Conservation (phyloP, 2,113 vertebrate species). For the Sphyrna mokarran region DNA sequence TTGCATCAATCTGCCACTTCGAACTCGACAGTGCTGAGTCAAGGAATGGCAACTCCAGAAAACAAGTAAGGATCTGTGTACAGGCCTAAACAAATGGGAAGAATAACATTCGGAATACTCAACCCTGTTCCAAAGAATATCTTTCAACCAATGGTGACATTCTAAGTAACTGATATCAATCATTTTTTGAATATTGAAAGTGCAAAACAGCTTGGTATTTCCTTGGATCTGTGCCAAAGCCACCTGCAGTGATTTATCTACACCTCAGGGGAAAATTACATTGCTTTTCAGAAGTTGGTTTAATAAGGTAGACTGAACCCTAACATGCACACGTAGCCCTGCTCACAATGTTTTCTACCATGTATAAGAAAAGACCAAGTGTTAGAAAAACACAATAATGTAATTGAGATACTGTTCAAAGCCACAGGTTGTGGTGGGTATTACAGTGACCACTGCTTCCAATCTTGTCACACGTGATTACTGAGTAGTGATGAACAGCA, state of each 20-base stretch:
- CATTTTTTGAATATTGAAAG: background rate
- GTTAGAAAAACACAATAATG: background rate
- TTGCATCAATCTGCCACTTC: too few species aligned
- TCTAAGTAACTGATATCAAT: background rate
- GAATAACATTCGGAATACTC: background rate
- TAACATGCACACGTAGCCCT: background rate
- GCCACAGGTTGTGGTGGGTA: background rate
- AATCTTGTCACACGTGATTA: background rate
- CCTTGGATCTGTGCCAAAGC: background rate
- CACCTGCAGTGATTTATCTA: background rate
- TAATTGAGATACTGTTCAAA: background rate
- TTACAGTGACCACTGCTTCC: background rate
- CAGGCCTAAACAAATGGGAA: too few species aligned
- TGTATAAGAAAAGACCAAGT: background rate
- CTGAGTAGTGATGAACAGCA: background rate
- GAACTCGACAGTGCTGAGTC: too few species aligned
- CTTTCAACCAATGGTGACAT: background rate
- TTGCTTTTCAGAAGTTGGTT: background rate
- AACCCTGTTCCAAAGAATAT: background rate
- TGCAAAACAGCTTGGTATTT: background rate
- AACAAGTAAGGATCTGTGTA: too few species aligned
- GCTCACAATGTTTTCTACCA: background rate
- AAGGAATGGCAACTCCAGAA: too few species aligned
- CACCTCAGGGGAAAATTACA: background rate
- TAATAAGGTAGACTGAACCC: background rate